A percentile compares a stretch with the other conserved stretches of the same genome.
Conservation (phyloP, 2,888 invertebrate species). For the Apeira syringaria region DNA sequence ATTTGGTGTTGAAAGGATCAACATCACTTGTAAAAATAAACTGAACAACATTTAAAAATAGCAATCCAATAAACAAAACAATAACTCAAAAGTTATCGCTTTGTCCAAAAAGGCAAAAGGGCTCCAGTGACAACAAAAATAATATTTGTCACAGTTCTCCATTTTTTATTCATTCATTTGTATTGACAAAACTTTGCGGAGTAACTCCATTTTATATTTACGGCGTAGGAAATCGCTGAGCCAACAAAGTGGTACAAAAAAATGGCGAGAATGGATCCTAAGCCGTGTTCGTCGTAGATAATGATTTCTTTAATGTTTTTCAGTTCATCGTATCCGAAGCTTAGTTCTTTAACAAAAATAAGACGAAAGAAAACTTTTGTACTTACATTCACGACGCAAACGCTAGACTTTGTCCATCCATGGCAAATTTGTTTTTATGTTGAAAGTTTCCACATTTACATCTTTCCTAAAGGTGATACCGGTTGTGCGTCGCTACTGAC, state of each 20-base stretch:
- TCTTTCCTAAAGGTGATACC: conserved; percentile 51
- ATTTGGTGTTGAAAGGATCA: too few relatives aligned
- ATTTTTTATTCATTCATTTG: too few relatives aligned
- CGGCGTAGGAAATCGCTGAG: conserved; percentile 22
- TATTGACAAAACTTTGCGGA: too few relatives aligned
- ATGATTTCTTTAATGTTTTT: conserved; percentile 41
- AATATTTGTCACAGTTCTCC: too few relatives aligned
- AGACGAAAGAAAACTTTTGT: conserved; percentile 61
- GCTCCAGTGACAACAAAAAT: too few relatives aligned
- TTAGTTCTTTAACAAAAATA: too few relatives aligned
- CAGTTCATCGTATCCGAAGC: conserved; percentile 38
- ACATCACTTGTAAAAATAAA: too few relatives aligned
- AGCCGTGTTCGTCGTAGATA: conserved; percentile 42
- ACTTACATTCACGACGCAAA: conserved; percentile 56
- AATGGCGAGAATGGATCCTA: conserved; percentile 21
- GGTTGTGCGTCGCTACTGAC: conserved; percentile 33
- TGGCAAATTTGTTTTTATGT: conserved; percentile 78
- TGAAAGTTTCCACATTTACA: conserved; percentile 68
- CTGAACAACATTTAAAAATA: too few relatives aligned
- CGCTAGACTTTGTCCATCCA: conserved; percentile 58
- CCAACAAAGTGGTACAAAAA: conserved; percentile 20
- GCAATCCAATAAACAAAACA: too few relatives aligned
- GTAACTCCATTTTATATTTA: too few relatives aligned
- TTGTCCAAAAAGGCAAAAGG: too few relatives aligned
- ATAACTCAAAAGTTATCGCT: too few relatives aligned